phyloP scores from a whole-genome alignment of 2,113 vertebrate species.

The Ancistrus triradiatus region DNA sequence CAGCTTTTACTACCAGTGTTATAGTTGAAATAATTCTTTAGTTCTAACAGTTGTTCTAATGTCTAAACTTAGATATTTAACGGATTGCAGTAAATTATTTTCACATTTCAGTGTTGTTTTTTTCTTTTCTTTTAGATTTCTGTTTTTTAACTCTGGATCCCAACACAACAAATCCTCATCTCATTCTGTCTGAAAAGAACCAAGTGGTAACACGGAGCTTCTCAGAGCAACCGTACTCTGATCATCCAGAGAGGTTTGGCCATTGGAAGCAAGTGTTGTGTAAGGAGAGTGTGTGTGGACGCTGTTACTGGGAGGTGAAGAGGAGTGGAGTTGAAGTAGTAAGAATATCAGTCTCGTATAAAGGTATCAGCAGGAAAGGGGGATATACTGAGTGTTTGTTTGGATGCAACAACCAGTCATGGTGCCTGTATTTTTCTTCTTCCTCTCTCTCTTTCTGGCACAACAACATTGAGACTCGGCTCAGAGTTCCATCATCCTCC shows the following conservation, averaged over 20 bases:
- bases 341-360: slow-evolving; percentile 9
- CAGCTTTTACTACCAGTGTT: no score
- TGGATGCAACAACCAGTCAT: slow-evolving; percentile 19
- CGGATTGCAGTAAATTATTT: no score
- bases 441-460: not conserved
- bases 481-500: not conserved
- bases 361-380: slow-evolving; percentile 18
- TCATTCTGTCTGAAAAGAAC: not conserved
- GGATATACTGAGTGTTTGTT: not conserved
- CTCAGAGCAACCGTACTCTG: not conserved
- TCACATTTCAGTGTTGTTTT: no score
- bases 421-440: slow-evolving; percentile 3
- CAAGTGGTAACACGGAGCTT: not conserved
- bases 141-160: not conserved
- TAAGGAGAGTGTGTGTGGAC: slow-evolving; percentile 14
- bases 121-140: not conserved
- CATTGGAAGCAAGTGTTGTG: not conserved
- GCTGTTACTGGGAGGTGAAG: slow-evolving; percentile 19
- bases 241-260: slow-evolving; percentile 1
- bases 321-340: not conserved
- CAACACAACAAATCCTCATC: not conserved
- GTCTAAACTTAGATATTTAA: no score
- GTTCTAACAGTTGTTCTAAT: no score
- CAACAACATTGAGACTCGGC: not conserved
- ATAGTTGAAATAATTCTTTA: no score